A percentile compares a stretch with the other conserved stretches of the same genome.
phyloP scores from a whole-genome alignment of 2,888 invertebrate species.

The Salticus scenicus region DNA sequence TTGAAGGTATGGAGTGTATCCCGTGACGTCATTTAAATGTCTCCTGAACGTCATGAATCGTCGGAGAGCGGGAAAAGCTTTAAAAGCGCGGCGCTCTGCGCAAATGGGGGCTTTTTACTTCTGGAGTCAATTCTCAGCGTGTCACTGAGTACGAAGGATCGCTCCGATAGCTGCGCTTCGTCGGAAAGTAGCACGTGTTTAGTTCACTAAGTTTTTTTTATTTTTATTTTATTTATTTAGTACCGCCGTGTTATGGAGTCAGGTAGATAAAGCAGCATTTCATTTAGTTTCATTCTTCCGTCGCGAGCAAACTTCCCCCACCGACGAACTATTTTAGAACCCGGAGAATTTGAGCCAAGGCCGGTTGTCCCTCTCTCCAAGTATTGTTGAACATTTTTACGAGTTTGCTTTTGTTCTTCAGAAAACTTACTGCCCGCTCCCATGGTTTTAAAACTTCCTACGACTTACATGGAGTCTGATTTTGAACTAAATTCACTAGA shows the following conservation, averaged over 20 bases:
- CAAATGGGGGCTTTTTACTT: constrained; percentile 55
- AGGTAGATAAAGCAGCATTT: constrained; percentile 29
- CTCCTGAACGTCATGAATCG: constrained; percentile 58
- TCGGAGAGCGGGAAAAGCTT: constrained; percentile 61
- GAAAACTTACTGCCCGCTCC: constrained; percentile 18
- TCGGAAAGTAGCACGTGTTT: constrained; percentile 7
- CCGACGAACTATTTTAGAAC: constrained; percentile 52
- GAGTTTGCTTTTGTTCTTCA: constrained; percentile 18
- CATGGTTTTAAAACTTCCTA: constrained; percentile 60
- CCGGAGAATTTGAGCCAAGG: constrained; percentile 48
- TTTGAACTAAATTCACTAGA: constrained; percentile 55
- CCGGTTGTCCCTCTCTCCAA: constrained; percentile 21
- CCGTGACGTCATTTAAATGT: constrained; percentile 56
- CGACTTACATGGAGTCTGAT: constrained; percentile 48
- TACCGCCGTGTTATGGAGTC: constrained; percentile 12
- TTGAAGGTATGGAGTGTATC: neutral
- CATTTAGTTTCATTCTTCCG: neutral
- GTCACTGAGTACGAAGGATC: constrained; percentile 45
- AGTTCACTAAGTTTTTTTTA: neutral
- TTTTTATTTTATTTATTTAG: neutral
- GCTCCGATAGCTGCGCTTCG: constrained; percentile 28
- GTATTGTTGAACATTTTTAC: neutral
- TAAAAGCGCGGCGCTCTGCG: constrained; percentile 61
- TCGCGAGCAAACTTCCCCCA: constrained; percentile 7
- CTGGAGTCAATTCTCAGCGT: constrained; percentile 56